Base-by-base conservation (phyloP, 1,140 invertebrate genomes). In the Pseudachorutes palmiensis region DNA sequence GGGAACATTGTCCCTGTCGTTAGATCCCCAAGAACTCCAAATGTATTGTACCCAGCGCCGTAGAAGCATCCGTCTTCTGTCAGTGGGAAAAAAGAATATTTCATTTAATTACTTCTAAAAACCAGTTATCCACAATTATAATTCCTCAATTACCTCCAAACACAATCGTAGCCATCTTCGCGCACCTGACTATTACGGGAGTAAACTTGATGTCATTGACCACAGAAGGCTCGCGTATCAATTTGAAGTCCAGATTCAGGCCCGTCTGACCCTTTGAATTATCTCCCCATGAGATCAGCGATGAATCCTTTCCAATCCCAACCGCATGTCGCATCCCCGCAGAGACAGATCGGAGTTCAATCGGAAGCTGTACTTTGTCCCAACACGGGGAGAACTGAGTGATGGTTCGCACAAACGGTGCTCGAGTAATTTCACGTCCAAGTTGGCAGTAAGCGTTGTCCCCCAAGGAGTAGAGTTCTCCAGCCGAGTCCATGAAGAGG, bases 21-120 rank as follows among this genome's bases (percentile, higher is more conserved):
- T 14, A 2, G 19, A n/a, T 57, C 24, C 16, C 28, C 61, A n/a
- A 63, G 31, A 2, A 63, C 45, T 12, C 72, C 70, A 28, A 66
- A 73, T 66, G 70, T 74, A 24, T 71, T 70, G 1, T 29, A 16
- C 30, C 72, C 72, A 41, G 57, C 71, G 0, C 72, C 72, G 55
- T 62, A 71, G 30, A 74, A 66, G 32, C 14, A 32, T 29, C 70
- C 70, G 22, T 36, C 33, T 32, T 65, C 48, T 24, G 66, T 59
- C n/a, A 66, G 31, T 55, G 19, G 36, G 5, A n/a, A n/a, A n/a
- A n/a, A n/a, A n/a, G n/a, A n/a, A n/a, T n/a, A n/a, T n/a, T n/a
- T n/a, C n/a, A n/a, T n/a, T n/a, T n/a, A n/a, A n/a, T n/a, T n/a
- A n/a, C n/a, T n/a, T n/a, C n/a, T n/a, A n/a, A n/a, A n/a, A n/a